Conservation (phyloP, 2,888 invertebrate species). For the Tipula lateralis region DNA sequence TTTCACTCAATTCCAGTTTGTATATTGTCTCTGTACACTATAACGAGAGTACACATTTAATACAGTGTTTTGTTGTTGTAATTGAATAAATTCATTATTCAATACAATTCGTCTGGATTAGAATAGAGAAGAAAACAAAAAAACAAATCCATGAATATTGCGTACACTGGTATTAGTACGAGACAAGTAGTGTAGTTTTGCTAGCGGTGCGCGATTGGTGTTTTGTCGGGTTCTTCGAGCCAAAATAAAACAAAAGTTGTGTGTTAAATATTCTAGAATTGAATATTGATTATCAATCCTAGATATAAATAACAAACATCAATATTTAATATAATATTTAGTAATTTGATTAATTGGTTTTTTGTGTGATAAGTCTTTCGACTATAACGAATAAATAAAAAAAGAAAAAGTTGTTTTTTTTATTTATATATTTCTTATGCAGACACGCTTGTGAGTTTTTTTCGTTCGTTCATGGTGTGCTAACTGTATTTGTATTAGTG, state of each 20-base stretch:
- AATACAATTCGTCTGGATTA: constrained; percentile 16
- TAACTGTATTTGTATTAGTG: not conserved
- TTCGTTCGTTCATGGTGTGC: not conserved
- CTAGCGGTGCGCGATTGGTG: not conserved
- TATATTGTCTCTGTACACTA: not conserved
- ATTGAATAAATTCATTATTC: constrained; percentile 24
- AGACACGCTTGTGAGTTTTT: constrained; percentile 2
- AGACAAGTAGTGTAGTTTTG: not conserved
- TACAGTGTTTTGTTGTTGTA: not conserved
- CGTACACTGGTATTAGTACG: not conserved
- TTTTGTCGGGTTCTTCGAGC: not conserved
- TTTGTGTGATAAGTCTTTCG: not conserved
- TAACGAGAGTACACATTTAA: not conserved
- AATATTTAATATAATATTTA: not conserved
- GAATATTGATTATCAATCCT: not conserved
- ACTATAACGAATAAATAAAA: not conserved
- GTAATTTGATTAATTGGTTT: not conserved
- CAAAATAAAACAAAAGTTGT: not conserved
- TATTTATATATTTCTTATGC: not conserved
- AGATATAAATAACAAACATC: not conserved
- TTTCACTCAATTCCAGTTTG: not conserved
- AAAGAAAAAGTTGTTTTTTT: constrained; percentile 20
- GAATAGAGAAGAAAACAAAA: constrained; percentile 19
- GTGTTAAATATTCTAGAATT: not conserved
- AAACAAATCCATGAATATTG: not conserved